These are phyloP conservation scores for Nyctalus aviator DNA, from an alignment of 2,797 vertebrate species.

Conservation along the genomic window DNA sequence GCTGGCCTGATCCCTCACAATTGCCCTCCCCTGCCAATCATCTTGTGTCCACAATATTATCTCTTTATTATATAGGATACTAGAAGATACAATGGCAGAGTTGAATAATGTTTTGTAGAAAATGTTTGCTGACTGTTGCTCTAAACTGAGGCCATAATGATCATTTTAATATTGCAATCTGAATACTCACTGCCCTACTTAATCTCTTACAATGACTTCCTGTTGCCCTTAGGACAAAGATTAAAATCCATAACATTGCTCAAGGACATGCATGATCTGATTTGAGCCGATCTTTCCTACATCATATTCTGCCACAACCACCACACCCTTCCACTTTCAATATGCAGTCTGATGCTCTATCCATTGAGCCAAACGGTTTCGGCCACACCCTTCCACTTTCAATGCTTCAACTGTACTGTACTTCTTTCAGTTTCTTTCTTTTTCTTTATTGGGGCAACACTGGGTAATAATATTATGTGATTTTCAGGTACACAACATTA, in stretches of 20 bases:
- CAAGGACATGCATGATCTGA: not conserved
- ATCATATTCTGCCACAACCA: not conserved
- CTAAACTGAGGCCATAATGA: not conserved
- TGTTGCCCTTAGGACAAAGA: not conserved
- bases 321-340: not conserved
- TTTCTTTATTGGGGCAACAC: not conserved
- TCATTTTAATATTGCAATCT: not conserved
- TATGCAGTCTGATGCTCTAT: not conserved
- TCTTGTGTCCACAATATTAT: too few relatives aligned
- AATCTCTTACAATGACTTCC: not conserved
- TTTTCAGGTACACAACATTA: not conserved
- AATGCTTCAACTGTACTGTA: not conserved
- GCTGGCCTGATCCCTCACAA: too few relatives aligned
- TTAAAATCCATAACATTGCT: not conserved
- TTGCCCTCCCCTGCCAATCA: too few relatives aligned
- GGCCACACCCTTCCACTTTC: not conserved
- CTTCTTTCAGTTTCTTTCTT: not conserved
- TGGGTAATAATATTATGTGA: not conserved
- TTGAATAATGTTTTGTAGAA: not conserved
- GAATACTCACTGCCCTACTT: not conserved
- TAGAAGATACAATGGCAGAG: not conserved
- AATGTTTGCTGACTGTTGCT: slow-evolving; percentile 24
- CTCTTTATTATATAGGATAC: not conserved
- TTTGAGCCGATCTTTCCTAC: not conserved
- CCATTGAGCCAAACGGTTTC: too few relatives aligned